Base-by-base conservation (phyloP, 2,888 invertebrate genomes). In the Amblyjoppa fuscipennis region DNA sequence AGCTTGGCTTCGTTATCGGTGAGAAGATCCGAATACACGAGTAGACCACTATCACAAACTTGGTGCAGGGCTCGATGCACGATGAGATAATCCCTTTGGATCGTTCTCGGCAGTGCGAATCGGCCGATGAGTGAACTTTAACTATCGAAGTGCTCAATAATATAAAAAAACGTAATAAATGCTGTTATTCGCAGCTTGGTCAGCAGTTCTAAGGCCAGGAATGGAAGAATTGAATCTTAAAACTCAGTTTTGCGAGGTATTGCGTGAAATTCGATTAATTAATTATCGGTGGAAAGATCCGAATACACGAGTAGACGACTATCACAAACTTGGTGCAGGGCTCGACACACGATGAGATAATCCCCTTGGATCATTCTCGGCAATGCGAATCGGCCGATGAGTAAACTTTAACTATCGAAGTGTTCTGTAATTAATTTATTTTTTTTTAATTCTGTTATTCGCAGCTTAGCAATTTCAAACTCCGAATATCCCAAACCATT, bases 261-360 rank as follows among this genome's bases (percentile, higher is more conserved):
- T 7, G 34, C 34, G 34, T 34, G 0, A 34, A 34, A 34, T 7
- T 34, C 5, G 34, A 34, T 34, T 6, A 6, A 34, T 0, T 34
- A 34, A 34, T 7, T 34, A 34, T 34, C 53, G 20, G 53, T 53
- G n/a, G 56, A 1, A 56, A 11, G 13, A 13, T 34, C 41, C 20
- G 53, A 25, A 51, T 70, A 70, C 69, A 34, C 38, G 38, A 56
- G 2, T 45, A 64, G 56, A 68, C 69, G 59, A 16, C 66, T 56
- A 73, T 49, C 66, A 66, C 41, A 51, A 66, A 53, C 53, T 53
- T 53, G n/a, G 53, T 6, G 20, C 20, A n/a, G 20, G 20, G 53
- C 7, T 53, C 20, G 20, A 20, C 20, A 53, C 2, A 31, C 28
- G 28, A 31, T 31, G 28, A 31, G 2, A 31, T 31, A 1, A 31